Conservation (phyloP, 2,113 vertebrate species). For the Bubo blakistoni region DNA sequence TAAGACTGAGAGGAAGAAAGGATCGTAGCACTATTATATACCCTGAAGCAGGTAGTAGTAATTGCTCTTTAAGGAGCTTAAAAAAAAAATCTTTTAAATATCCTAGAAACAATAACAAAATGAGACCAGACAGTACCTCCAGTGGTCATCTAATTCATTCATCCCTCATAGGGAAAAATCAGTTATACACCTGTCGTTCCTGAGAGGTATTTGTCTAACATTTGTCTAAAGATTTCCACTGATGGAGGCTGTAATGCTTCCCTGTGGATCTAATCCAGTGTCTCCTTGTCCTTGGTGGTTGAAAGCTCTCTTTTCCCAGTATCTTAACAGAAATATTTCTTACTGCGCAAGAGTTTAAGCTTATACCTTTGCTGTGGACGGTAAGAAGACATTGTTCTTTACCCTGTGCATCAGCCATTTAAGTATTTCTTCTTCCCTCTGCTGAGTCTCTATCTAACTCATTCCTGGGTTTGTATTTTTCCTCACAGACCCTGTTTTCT, state of each 20-base stretch:
- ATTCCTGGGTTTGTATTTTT: neutral
- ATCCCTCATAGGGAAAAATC: neutral
- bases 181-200: neutral
- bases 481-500: neutral
- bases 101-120: neutral
- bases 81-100: neutral
- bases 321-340: neutral
- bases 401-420: neutral
- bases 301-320: neutral
- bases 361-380: neutral
- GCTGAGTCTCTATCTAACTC: neutral
- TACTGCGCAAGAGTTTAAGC: neutral
- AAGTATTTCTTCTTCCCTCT: neutral
- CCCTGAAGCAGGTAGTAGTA: neutral
- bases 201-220: neutral
- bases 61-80: neutral
- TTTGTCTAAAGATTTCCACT: neutral
- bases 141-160: neutral
- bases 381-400: neutral
- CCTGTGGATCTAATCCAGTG: neutral
- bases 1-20: neutral
- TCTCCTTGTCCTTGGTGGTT: neutral
- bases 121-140: neutral
- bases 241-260: neutral
- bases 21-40: neutral